Percentiles rank a stretch among this genome's conserved stretches.
Conservation (phyloP, 2,888 invertebrate genomes). For the Eristalis pertinax region DNA sequence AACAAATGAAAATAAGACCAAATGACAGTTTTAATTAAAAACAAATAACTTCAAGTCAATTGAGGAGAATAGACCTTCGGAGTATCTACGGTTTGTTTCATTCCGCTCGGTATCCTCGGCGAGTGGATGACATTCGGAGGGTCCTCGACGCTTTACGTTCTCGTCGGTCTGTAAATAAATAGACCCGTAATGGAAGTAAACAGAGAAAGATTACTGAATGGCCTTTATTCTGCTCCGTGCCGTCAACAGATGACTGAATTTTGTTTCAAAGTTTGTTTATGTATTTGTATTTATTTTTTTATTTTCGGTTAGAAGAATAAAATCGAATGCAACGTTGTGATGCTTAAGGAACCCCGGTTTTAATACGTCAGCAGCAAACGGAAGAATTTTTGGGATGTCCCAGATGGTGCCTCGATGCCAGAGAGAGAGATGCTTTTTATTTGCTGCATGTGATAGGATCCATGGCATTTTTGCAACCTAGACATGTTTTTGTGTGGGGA, state of each 20-base stretch:
- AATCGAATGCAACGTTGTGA: background rate
- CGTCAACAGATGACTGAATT: background rate
- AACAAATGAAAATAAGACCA: background rate
- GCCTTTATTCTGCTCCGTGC: background rate
- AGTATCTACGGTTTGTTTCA: background rate
- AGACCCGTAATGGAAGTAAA: background rate
- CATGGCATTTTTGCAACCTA: background rate
- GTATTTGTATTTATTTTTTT: background rate
- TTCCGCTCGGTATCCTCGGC: background rate
- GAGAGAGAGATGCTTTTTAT: background rate
- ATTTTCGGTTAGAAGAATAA: background rate
- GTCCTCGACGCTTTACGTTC: background rate
- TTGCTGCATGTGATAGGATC: background rate
- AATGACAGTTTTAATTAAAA: conserved; percentile 28
- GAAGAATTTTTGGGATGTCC: background rate
- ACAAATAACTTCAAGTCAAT: conserved; percentile 29
- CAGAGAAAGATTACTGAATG: background rate
- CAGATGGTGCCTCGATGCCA: background rate
- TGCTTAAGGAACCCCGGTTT: background rate
- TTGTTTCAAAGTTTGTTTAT: background rate
- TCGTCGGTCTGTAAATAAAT: conserved; percentile 7
- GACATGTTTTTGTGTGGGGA: background rate
- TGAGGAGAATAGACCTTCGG: background rate
- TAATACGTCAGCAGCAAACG: background rate
- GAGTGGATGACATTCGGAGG: background rate